Conservation (phyloP, 92 coral and sea anemone genomes). For the Zoanthus sansibaricus region DNA sequence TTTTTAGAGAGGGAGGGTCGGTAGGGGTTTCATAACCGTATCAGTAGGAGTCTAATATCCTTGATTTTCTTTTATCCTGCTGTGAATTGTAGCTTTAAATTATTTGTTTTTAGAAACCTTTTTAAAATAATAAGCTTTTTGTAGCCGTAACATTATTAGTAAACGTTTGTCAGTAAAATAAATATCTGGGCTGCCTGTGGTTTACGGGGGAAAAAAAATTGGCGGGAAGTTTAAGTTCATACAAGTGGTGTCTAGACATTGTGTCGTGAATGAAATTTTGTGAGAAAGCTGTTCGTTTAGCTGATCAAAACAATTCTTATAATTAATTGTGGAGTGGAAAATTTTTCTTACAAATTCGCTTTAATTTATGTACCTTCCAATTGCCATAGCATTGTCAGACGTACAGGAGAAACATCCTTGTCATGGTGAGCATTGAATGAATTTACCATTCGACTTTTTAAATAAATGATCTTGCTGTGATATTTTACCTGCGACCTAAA, state of each 20-base stretch:
- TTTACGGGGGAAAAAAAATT: constrained; percentile 18
- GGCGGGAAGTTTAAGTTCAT: constrained; percentile 29
- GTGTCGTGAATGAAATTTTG: constrained; percentile 34
- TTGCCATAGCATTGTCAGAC: background rate
- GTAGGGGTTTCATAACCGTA: background rate
- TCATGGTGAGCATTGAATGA: constrained; percentile 28
- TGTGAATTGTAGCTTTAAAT: background rate
- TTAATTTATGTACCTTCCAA: background rate
- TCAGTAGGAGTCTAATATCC: background rate
- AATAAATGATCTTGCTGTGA: background rate
- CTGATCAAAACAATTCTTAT: background rate
- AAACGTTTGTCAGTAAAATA: constrained; percentile 1
- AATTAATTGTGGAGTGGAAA: too few relatives aligned
- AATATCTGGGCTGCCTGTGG: constrained; percentile 31
- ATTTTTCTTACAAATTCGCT: background rate
- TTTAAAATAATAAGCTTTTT: constrained; percentile 21
- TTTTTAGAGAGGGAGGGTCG: background rate
- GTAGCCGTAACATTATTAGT: constrained; percentile 29
- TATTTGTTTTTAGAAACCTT: constrained; percentile 4
- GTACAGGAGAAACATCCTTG: constrained; percentile 16
- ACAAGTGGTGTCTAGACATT: background rate
- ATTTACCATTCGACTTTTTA: background rate
- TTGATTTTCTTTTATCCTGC: too few relatives aligned
- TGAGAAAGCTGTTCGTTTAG: background rate
- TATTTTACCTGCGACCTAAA: constrained; percentile 21